Evolutionary conservation across 2,797 vertebrate species (phyloP), one percentile per base, ranked within the genome.

Genomic region (Lepus townsendii): DNA sequence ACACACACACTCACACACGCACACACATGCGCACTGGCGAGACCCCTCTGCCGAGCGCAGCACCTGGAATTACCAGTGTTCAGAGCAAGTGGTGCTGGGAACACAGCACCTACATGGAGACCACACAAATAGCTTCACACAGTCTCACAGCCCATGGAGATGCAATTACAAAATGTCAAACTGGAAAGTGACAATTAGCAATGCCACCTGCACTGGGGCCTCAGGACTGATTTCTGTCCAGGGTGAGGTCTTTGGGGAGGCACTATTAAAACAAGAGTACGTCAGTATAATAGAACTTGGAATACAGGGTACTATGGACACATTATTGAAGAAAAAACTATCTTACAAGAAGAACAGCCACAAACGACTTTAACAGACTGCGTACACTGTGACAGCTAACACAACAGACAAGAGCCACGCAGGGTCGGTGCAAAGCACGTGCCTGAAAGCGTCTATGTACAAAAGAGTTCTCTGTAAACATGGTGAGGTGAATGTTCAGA

Each of bases 401-500:
- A 99, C 98, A 98, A 99, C 98, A 98, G 98, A 98, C 97, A 98
- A 98, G 99, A 98, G 98, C 98, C 98, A 99, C 99, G 98, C 98
- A 98, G 98, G 98, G 99, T 98, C 98, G 99, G 99, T 99, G 99
- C 99, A 99, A 98, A 99, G 99, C 99, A 99, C 99, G 98, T 98
- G 99, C 99, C 99, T 99, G 99, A 99, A 99, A 99, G 99, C 99
- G 98, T 99, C 98, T 99, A 99, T 99, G 98, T 99, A 99, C 99
- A 99, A 99, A 99, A 99, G 94, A 98, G 98, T 98, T 99, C 98
- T 99, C 98, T 99, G 99, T 99, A 99, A 99, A 99, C 99, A 99
- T 99, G 99, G 99, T 99, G 99, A 99, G 99, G 99, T 99, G 99
- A 99, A 98, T 98, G 99, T 99, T 99, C 98, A 98, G 98, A 99